Conservation (phyloP, 2,113 vertebrate genomes). For the Periophthalmodon schlosseri region DNA sequence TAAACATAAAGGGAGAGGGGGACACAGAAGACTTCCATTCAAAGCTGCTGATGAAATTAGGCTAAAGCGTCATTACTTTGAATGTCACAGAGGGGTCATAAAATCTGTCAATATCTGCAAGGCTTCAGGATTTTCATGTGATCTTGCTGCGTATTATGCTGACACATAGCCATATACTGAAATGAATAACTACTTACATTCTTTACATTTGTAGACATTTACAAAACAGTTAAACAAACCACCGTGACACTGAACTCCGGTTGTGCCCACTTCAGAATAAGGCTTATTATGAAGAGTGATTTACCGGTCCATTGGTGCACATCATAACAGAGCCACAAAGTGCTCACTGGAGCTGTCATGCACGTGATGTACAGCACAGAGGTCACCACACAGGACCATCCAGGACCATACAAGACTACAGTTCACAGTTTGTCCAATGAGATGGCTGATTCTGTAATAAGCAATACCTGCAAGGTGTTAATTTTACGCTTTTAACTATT, state of each 20-base stretch:
- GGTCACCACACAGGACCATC: neutral
- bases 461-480: slow-evolving; percentile 7
- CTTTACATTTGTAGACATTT: neutral
- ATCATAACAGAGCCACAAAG: neutral
- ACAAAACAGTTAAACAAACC: neutral
- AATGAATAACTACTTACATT: neutral
- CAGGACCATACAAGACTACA: neutral
- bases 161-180: neutral
- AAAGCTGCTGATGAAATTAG: neutral
- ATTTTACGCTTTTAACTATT: slow-evolving; percentile 27
- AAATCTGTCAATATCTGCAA: neutral
- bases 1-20: neutral
- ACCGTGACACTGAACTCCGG: neutral
- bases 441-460: neutral
- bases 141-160: neutral
- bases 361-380: neutral
- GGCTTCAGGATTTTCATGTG: neutral
- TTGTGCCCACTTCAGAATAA: neutral
- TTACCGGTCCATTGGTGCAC: neutral
- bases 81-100: neutral
- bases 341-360: neutral
- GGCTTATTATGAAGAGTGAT: neutral
- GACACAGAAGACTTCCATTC: neutral
- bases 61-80: neutral
- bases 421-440: neutral